phyloP scores from a whole-genome alignment of 2,113 vertebrate species.

The Heloderma charlesbogerti region DNA sequence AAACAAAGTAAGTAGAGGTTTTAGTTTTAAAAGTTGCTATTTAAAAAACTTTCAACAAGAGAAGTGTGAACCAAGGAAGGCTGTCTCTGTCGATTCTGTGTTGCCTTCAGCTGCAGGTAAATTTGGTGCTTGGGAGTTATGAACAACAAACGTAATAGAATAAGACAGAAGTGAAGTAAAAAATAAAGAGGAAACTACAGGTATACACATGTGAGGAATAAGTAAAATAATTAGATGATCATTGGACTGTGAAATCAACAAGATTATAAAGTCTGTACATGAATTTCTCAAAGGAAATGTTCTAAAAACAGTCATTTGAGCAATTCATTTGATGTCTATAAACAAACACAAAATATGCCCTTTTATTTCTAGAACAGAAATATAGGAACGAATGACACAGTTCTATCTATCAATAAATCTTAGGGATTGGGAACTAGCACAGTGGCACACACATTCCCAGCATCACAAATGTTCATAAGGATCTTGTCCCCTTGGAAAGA shows the following conservation, averaged over 20 bases:
- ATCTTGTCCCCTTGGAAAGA: neutral
- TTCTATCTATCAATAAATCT: neutral
- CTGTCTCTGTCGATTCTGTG: neutral
- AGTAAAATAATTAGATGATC: neutral
- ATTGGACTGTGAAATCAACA: conserved; percentile 17
- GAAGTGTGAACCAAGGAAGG: neutral
- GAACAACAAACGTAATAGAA: neutral
- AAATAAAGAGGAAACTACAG: neutral
- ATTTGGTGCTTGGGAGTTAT: neutral
- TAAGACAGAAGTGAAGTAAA: conserved; percentile 18
- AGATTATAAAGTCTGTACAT: neutral
- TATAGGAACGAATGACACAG: neutral
- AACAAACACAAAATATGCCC: neutral
- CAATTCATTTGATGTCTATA: neutral
- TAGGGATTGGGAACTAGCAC: neutral
- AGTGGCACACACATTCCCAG: neutral
- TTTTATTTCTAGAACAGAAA: neutral
- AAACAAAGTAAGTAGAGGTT: neutral
- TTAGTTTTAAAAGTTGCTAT: neutral
- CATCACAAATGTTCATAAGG: neutral
- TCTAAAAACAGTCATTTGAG: neutral
- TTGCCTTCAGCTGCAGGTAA: conserved; percentile 11
- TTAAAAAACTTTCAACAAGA: neutral
- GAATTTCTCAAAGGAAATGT: conserved; percentile 5
- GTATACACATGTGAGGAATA: neutral